Base-by-base conservation (phyloP, 2,888 invertebrate species). In the Chymomyza procnemis region DNA sequence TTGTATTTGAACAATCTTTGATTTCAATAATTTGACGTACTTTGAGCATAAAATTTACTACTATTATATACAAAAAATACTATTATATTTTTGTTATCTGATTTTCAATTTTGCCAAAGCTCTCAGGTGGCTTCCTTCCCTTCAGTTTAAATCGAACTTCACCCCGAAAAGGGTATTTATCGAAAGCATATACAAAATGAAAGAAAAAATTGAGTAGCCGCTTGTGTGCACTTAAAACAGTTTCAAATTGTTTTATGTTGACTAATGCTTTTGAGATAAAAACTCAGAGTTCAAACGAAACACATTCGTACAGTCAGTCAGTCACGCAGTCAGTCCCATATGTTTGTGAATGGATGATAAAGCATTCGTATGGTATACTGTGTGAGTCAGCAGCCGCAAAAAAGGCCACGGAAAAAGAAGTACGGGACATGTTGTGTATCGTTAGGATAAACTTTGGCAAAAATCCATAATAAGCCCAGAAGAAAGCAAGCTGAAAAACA, bases 181-280 rank as follows among this genome's bases (percentile, higher is more conserved):
- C 9, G 3, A 41, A 41, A 30, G 30, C 6, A 4, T 30, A 4
- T 30, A 30, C n/a, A 6, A 30, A 41, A 41, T 2, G 34, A 41
- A 41, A 12, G 12, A 9, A 41, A 12, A 41, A 9, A 41, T 41
- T 12, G 12, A 12, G 34, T 41, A 41, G 34, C 34, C 9, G 34
- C 34, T 12, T 41, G 12, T 41, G 34, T 41, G 34, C 34, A 41
- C 12, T 41, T 41, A 9, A 41, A 41, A 5, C 34, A 41, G 9
- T 26, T 41, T 41, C 34, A 21, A 54, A 54, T 54, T 19, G 54
- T 54, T 54, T 19, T 54, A 21, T 54, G 54, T 54, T 54, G 54
- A 54, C 54, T 54, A 54, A 54, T 54, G 54, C 21, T 21, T 54
- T 54, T 54, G 21, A 54, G 54, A 54, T 54, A 54, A 54, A 19